phyloP scores from a whole-genome alignment of 1,140 invertebrate species.

The Heliconius hermathena region DNA sequence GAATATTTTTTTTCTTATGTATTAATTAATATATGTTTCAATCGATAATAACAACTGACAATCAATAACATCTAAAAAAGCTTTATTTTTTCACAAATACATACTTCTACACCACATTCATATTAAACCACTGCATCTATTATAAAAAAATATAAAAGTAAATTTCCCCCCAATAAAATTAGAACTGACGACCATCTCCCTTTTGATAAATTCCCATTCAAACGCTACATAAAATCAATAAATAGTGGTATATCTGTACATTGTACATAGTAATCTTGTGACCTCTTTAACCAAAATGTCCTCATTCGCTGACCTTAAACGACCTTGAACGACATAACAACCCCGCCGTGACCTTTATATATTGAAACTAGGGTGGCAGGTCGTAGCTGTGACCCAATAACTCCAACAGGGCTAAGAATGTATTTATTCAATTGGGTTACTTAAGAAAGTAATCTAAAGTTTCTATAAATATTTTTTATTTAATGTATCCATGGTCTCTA shows the following conservation, averaged over 20 bases:
- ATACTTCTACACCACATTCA: background rate
- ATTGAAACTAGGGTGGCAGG: background rate
- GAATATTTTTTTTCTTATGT: too few species aligned
- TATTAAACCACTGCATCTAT: background rate
- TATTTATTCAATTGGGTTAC: too few species aligned
- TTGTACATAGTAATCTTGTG: background rate
- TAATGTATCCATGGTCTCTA: too few species aligned
- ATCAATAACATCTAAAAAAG: too few species aligned
- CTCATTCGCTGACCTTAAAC: background rate
- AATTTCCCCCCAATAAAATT: background rate
- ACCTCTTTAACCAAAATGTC: background rate
- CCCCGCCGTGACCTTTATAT: background rate
- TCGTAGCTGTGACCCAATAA: background rate
- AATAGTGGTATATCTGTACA: background rate
- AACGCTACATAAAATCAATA: background rate
- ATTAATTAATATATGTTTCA: too few species aligned
- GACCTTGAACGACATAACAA: conserved; percentile 3
- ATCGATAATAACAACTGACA: too few species aligned
- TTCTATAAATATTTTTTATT: too few species aligned
- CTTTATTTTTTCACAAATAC: too few species aligned
- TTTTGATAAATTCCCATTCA: background rate
- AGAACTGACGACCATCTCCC: background rate
- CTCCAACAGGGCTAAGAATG: too few species aligned
- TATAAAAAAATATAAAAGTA: background rate
- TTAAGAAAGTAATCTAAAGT: too few species aligned